Conservation (phyloP, 37 sponge, comb jelly and placozoan genomes). For the Agelas oroides region DNA sequence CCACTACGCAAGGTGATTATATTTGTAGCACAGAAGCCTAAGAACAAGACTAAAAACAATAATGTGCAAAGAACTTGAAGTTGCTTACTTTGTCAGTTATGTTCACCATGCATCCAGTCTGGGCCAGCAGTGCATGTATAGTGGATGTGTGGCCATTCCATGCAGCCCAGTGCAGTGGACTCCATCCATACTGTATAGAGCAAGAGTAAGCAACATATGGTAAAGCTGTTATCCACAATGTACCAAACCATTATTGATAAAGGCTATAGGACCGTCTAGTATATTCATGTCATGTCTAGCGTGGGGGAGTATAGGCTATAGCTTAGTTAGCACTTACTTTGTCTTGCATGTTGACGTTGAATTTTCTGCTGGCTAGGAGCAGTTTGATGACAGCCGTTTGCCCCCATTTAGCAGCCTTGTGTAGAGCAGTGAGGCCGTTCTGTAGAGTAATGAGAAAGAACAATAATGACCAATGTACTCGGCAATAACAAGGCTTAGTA, state of each 20-base stretch:
- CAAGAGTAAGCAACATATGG: background rate
- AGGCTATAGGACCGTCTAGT: no score
- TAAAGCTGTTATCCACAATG: background rate
- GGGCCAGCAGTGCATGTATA: slow-evolving; percentile 47
- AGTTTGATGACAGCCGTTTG: slow-evolving; percentile 65
- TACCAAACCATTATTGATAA: background rate
- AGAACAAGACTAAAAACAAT: no score
- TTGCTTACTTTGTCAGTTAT: slow-evolving; percentile 31
- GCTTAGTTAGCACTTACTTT: slow-evolving; percentile 40
- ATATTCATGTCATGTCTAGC: no score
- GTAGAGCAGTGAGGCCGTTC: slow-evolving; percentile 79
- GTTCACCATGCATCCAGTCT: slow-evolving; percentile 37
- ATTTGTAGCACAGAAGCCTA: background rate
- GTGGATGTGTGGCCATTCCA: slow-evolving; percentile 67
- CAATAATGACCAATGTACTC: background rate
- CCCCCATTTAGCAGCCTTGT: slow-evolving; percentile 68
- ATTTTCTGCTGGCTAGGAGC: slow-evolving; percentile 35
- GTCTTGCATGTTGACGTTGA: slow-evolving; percentile 47
- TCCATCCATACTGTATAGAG: slow-evolving; percentile 74
- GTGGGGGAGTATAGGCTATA: no score
- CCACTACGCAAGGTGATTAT: background rate
- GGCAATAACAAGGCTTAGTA: background rate
- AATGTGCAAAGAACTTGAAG: no score
- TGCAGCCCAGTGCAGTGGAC: slow-evolving; percentile 77
- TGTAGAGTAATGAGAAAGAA: slow-evolving; percentile 13